Base-by-base conservation (phyloP, 1,140 invertebrate species). In the Drosophila nannoptera region DNA sequence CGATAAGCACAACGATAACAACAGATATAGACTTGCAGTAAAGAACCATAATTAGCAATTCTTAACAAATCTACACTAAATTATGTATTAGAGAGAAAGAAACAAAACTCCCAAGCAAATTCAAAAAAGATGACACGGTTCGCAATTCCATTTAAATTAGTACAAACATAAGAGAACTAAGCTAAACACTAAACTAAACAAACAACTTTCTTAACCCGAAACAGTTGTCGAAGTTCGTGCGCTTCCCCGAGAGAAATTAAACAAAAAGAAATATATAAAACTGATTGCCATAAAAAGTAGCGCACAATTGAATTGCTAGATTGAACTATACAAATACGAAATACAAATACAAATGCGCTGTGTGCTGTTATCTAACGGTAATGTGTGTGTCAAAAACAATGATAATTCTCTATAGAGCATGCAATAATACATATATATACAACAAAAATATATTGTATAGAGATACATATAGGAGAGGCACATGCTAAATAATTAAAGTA, bases 131-230 rank as follows among this genome's bases (percentile, higher is more conserved):
- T 54, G 69, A 61, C 38, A 63, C 72, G 49, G 68, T 64, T 80
- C 66, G 62, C 66, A 82, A 83, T 83, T 83, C 80, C 78, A 83
- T 80, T 84, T 84, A 73, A 80, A 84, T 63, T 80, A 83, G 78
- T 83, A 83, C 78, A 83, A 81, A 84, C 46, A 59, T 84, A 76
- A 76, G 73, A 78, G 75, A 40, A 72, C 59, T 69, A 63, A 45
- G n/a, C 76, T 33, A 60, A 59, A n/a, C 7, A 42, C 5, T 3
- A 59, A 59, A 36, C 64, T 62, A 58, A 50, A 32, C 38, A 62
- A 40, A 22, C 22, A 46, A 35, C 16, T 22, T 43, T 43, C 40
- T 43, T 14, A 43, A 48, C 14, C 14, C 49, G 43, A 42, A n/a
- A 66, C 33, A 59, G 48, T 50, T 45, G 32, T 45, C 53, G 16